Evolutionary conservation across 2,797 vertebrate species (phyloP), one percentile per base, ranked within the genome.

Genomic region (Ctenochaetus hawaiiensis): DNA sequence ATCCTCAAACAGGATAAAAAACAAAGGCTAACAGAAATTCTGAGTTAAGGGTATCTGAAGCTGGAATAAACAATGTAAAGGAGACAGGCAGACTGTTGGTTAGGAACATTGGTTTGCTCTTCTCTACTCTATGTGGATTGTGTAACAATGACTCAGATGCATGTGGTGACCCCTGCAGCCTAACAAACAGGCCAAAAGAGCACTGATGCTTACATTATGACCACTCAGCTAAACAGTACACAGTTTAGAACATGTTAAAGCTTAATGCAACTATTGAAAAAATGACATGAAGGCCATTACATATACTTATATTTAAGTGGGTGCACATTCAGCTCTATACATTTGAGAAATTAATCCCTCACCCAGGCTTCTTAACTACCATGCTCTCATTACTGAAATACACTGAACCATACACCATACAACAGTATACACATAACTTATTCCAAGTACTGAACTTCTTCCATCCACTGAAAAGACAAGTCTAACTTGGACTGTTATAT

Each of bases 101-200:
- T 14, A 63, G 60, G 30, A 26, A 17, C 6, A 8, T 12, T 47
- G 54, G 10, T 86, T 85, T 62, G 37, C 67, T 71, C 34, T 66
- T 68, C 22, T 66, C 22, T 39, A 53, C 66, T 1, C 37, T 83
- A 86, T 86, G 26, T 56, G 0, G 39, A 62, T 86, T 90, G 75
- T 66, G 80, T 51, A 88, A 90, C 52, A 43, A 44, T 81, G 84
- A 87, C 62, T 84, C 73, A 60, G 13, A 39, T 44, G 22, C 56
- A 61, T n/a, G 47, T 37, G 39, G 8, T 41, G 5, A n/a, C n/a
- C 51, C 5, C 5, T 41, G 0, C 18, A 56, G 79, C 44, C 45
- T 3, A 44, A 76, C 43, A 63, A 72, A 60, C 22, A 39, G 4
- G 14, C 6, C 51, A 45, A 60, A 72, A 45, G 41, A 56, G 56